These are phyloP conservation scores for Caenorhabditis uteleia DNA, from an alignment of 2,888 invertebrate species.

Conservation along the genomic window DNA sequence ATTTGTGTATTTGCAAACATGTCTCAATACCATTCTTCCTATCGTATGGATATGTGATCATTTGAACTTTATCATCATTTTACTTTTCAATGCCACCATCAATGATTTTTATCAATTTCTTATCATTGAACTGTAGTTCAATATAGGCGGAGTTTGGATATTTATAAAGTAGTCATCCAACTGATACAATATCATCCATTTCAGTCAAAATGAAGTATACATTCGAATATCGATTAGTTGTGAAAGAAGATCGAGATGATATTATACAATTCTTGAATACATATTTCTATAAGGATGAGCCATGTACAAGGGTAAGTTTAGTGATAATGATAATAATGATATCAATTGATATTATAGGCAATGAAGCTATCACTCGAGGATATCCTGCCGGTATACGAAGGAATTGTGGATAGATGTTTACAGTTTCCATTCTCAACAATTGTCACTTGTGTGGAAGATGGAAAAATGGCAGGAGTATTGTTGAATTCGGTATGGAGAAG, in stretches of 20 bases:
- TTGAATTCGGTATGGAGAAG: slow-evolving; percentile 30
- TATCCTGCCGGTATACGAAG: slow-evolving; percentile 13
- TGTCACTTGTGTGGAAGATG: slow-evolving; percentile 6
- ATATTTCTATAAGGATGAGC: slow-evolving; percentile 18
- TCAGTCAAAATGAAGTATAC: slow-evolving; percentile 8
- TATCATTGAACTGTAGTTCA: too few species aligned
- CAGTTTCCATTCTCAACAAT: slow-evolving; percentile 34
- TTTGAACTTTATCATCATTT: too few species aligned
- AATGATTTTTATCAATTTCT: too few species aligned
- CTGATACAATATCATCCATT: too few species aligned
- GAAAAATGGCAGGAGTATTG: slow-evolving; percentile 16
- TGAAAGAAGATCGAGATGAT: slow-evolving; percentile 3
- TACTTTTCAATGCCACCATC: too few species aligned
- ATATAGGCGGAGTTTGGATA: too few species aligned
- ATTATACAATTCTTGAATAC: slow-evolving; percentile 11
- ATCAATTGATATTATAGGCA: slow-evolving; percentile 10
- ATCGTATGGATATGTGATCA: too few species aligned
- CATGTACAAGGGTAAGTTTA: slow-evolving; percentile 9
- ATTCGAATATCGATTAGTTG: slow-evolving; percentile 11
- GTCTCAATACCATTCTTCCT: too few species aligned
- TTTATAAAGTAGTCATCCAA: too few species aligned
- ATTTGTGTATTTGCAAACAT: too few species aligned
- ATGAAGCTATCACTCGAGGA: slow-evolving; percentile 5
- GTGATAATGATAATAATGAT: background rate
- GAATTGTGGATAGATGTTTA: slow-evolving; percentile 16